These are phyloP conservation scores for Folsomia candida DNA, from an alignment of 2,888 invertebrate genomes.

Conservation along the genomic window DNA sequence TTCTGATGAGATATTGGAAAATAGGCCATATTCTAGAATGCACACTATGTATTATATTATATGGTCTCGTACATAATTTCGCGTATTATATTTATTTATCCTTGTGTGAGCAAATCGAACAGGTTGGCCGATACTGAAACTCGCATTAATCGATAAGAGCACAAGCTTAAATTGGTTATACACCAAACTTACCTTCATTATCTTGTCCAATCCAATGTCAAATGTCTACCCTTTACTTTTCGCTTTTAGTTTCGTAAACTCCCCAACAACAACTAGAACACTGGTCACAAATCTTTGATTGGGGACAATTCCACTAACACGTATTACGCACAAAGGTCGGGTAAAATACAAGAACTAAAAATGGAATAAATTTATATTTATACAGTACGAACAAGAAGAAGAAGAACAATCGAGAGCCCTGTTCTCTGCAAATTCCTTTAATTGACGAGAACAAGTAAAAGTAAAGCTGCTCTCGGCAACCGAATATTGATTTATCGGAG, in stretches of 20 bases:
- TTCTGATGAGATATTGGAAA: too few relatives aligned
- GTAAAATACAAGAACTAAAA: too few relatives aligned
- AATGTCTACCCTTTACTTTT: not conserved
- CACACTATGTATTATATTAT: too few relatives aligned
- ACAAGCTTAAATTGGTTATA: not conserved
- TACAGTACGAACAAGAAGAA: too few relatives aligned
- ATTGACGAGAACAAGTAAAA: not conserved
- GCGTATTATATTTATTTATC: too few relatives aligned
- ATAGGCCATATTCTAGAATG: too few relatives aligned
- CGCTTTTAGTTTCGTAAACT: not conserved
- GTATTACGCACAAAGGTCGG: too few relatives aligned
- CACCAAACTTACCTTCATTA: slow-evolving; percentile 29
- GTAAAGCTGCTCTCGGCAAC: not conserved
- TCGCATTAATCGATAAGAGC: not conserved
- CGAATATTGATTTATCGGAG: not conserved
- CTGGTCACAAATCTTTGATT: not conserved
- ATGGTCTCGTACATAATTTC: too few relatives aligned
- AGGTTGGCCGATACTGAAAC: not conserved
- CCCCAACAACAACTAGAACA: not conserved
- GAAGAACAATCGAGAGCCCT: not conserved
- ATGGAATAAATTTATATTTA: too few relatives aligned
- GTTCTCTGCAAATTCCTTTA: not conserved
- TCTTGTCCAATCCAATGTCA: slow-evolving; percentile 27
- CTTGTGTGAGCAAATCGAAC: not conserved
- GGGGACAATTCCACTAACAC: not conserved